A percentile compares a stretch with the other conserved stretches of the same genome.
These are phyloP conservation scores for Rhinogobius similis DNA, from an alignment of 2,113 vertebrate genomes.

Conservation along the genomic window DNA sequence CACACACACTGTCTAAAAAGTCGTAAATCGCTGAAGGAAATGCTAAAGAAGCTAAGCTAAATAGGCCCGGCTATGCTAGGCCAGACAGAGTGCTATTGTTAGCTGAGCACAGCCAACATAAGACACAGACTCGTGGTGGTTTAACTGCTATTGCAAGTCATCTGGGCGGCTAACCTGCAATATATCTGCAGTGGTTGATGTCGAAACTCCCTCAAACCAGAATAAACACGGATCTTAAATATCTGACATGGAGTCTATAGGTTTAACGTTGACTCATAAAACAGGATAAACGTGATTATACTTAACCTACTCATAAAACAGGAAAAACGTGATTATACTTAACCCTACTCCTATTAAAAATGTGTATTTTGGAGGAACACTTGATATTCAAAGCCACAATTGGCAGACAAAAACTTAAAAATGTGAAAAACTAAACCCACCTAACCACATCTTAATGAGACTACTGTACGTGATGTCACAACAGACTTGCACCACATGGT, in stretches of 20 bases:
- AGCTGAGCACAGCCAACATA: slow-evolving; percentile 29
- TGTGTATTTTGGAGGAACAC: neutral
- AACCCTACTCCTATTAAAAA: neutral
- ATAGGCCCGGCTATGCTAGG: slow-evolving; percentile 53
- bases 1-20: neutral
- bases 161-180: slow-evolving; percentile 11
- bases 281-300: neutral
- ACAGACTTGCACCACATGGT: slow-evolving; percentile 2
- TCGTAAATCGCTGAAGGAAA: neutral
- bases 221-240: slow-evolving; percentile 15
- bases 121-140: neutral
- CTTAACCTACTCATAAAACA: neutral
- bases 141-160: neutral
- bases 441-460: neutral
- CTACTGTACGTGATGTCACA: slow-evolving; percentile 2
- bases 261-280: neutral
- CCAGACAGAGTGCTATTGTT: slow-evolving; percentile 68
- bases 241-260: slow-evolving; percentile 15
- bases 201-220: slow-evolving; percentile 7
- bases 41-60: slow-evolving; percentile 46
- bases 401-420: neutral
- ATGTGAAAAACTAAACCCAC: neutral
- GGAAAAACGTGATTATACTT: neutral
- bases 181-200: neutral
- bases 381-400: neutral